These are phyloP conservation scores for Vombatus ursinus DNA, from an alignment of 2,113 vertebrate genomes.

Conservation along the genomic window DNA sequence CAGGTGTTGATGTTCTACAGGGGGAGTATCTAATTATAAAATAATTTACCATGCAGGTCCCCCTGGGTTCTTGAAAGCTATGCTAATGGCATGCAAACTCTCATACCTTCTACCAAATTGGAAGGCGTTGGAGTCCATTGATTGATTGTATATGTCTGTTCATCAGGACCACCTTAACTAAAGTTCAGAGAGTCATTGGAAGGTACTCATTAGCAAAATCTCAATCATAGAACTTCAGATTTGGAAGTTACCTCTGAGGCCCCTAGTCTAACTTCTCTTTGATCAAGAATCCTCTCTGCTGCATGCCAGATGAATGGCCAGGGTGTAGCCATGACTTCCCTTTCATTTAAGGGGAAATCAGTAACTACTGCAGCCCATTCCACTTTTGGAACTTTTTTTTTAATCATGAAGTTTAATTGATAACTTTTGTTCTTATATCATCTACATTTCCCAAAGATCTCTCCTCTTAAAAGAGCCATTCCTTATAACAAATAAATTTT, in stretches of 20 bases:
- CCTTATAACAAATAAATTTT: background rate
- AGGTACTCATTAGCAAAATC: background rate
- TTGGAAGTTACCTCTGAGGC: background rate
- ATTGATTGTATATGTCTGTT: background rate
- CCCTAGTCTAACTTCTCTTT: background rate
- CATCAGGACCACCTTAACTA: background rate
- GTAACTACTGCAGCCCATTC: background rate
- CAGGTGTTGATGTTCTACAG: background rate
- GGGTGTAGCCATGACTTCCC: background rate
- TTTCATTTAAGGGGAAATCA: background rate
- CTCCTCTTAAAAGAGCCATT: background rate
- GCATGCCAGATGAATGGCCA: background rate
- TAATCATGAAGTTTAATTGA: background rate
- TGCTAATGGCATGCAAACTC: background rate
- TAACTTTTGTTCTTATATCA: background rate
- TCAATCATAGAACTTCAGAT: background rate
- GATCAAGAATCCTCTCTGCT: background rate
- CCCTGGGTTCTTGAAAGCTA: background rate
- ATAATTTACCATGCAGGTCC: background rate
- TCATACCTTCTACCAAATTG: background rate
- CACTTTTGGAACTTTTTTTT: background rate
- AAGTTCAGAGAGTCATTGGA: background rate
- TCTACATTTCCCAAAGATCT: background rate
- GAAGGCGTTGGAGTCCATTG: background rate
- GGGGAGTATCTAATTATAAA: background rate